These are phyloP conservation scores for Anthrax anthrax DNA, from an alignment of 2,888 invertebrate species.

Conservation along the genomic window DNA sequence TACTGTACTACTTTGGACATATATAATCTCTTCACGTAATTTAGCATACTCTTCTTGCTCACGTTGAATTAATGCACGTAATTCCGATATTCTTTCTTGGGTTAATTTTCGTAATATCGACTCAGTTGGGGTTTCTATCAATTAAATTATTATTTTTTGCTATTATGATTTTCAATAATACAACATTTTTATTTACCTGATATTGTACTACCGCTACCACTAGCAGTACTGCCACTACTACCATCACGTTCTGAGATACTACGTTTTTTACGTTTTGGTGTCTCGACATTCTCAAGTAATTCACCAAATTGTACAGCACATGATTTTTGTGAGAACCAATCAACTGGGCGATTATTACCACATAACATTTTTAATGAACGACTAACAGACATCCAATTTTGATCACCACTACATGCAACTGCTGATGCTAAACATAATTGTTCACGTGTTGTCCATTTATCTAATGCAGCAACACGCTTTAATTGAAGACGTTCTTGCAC, in stretches of 20 bases:
- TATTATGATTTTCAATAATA: constrained; percentile 3
- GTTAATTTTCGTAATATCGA: constrained; percentile 62
- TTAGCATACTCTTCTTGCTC: constrained; percentile 61
- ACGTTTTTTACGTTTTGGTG: constrained; percentile 71
- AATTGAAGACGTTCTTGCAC: constrained; percentile 28
- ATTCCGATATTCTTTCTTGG: constrained; percentile 62
- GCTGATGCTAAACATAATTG: constrained; percentile 76
- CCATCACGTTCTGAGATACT: constrained; percentile 30
- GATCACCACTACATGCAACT: constrained; percentile 71
- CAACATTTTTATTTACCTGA: too few relatives aligned
- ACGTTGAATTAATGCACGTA: constrained; percentile 53
- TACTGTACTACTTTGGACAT: constrained; percentile 37
- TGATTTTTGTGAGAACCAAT: constrained; percentile 83
- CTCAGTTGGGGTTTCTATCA: constrained; percentile 59
- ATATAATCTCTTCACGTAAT: constrained; percentile 43
- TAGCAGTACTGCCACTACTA: constrained; percentile 5
- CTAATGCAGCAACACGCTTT: constrained; percentile 49
- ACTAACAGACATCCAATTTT: constrained; percentile 84
- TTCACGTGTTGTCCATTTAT: constrained; percentile 75
- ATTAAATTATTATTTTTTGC: constrained; percentile 2
- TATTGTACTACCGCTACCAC: neutral
- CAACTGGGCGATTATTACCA: constrained; percentile 58
- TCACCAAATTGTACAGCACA: constrained; percentile 83
- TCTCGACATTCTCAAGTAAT: constrained; percentile 66
- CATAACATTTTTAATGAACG: constrained; percentile 62